Evolutionary conservation across 2,888 invertebrate species (phyloP), one percentile per base, ranked within the genome.

Genomic region (Trachelus iudaicus): DNA sequence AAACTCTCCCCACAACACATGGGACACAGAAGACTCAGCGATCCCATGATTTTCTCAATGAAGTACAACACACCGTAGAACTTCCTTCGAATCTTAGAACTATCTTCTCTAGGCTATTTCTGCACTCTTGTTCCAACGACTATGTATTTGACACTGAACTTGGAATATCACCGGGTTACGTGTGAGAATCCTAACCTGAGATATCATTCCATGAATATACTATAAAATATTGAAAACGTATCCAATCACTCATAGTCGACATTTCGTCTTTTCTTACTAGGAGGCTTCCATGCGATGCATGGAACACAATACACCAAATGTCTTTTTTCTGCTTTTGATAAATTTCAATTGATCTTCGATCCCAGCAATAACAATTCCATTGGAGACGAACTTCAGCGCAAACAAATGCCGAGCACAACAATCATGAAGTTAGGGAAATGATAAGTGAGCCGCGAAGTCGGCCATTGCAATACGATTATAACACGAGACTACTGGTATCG

Each of bases 1-100:
- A 95, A 95, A 78, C 92, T 93, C 88, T 94, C 93, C 80, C 93
- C 93, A 86, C 95, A 95, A 89, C 95, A 95, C 88, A 95, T 92
- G 69, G 95, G 94, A 84, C 95, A 95, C 82, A 92, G 88, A 87
- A 93, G 87, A 84, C 87, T 89, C 88, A 92, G 85, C 77, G 93
- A 92, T 88, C 93, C 94, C 94, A 94, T 94, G 86, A 75, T 82
- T 71, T 69, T 75, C 11, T 69, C n/a, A 31, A 73, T 15, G 77
- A 75, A 69, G 74, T 34, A 34, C 11, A 69, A 30, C 15, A 76
- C 40, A 23, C 15, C 23, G 40, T 40, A 40, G 40, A 40, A 40
- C 40, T 15, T 40, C 23, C 23, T 40, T 40, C 40, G 15, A 9
- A 6, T 40, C 15, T 23, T 40, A 40, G 23, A 40, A 40, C 23